These are phyloP conservation scores for Phacellophora camtschatica DNA, from an alignment of 30 jellyfish, hydroid and myxozoan species.

Conservation along the genomic window DNA sequence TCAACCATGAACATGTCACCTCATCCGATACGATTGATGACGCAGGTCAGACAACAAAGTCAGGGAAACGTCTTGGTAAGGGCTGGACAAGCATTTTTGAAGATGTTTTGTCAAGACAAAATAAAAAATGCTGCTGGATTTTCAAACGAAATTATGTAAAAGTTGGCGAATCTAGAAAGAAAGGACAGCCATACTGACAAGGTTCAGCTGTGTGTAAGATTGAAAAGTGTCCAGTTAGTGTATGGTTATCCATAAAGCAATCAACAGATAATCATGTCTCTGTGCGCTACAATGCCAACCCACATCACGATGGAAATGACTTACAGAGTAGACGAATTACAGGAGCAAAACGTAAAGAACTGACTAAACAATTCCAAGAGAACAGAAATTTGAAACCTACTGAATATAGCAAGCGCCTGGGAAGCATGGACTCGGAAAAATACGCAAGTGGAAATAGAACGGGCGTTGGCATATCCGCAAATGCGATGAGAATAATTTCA, in stretches of 20 bases:
- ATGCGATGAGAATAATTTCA: not conserved
- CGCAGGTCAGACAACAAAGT: not conserved
- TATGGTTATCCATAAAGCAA: not conserved
- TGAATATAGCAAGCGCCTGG: conserved; percentile 4
- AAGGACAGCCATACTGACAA: not conserved
- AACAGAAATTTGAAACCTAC: not conserved
- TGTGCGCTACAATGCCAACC: not conserved
- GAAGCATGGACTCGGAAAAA: not conserved
- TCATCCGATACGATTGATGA: too few relatives aligned
- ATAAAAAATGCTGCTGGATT: not conserved
- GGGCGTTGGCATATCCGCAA: conserved; percentile 26
- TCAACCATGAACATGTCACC: too few relatives aligned
- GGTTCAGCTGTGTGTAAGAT: not conserved
- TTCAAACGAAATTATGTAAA: not conserved
- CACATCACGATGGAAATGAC: not conserved
- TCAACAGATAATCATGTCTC: not conserved
- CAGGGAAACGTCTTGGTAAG: not conserved
- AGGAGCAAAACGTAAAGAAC: not conserved
- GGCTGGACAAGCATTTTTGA: not conserved
- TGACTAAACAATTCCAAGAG: not conserved
- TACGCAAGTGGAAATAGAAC: conserved; percentile 36
- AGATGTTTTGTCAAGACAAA: not conserved
- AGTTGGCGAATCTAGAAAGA: not conserved
- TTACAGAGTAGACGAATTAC: not conserved
- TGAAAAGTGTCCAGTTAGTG: not conserved